phyloP scores from a whole-genome alignment of 2,113 vertebrate species.

The Cinclus mexicanus region DNA sequence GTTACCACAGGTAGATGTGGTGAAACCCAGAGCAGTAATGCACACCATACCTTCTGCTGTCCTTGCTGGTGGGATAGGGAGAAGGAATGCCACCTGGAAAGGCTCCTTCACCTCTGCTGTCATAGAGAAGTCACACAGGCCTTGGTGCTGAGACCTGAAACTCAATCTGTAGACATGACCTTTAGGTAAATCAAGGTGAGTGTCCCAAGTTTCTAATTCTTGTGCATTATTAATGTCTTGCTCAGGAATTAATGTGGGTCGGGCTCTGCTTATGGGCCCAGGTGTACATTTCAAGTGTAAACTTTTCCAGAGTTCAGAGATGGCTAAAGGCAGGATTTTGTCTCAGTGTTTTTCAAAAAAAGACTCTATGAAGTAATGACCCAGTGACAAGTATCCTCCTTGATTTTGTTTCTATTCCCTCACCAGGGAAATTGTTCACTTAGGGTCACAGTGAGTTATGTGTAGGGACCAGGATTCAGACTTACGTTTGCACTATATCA shows the following conservation, averaged over 20 bases:
- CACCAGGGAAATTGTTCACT: background rate
- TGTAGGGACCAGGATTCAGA: background rate
- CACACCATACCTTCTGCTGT: background rate
- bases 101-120: background rate
- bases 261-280: background rate
- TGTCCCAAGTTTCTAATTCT: conserved; percentile 25
- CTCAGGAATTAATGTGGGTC: background rate
- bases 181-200: background rate
- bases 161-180: background rate
- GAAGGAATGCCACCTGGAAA: background rate
- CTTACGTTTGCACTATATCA: background rate
- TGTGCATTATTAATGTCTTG: conserved; percentile 50
- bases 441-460: background rate
- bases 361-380: background rate
- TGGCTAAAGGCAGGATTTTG: background rate
- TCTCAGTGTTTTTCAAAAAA: background rate
- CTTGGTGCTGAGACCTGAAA: background rate
- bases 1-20: background rate
- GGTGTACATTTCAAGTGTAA: background rate
- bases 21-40: conserved; percentile 1
- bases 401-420: background rate
- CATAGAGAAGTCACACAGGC: background rate
- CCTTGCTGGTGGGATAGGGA: fast-evolving
- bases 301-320: background rate
- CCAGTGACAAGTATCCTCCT: background rate